phyloP scores from a whole-genome alignment of 1,140 invertebrate species.

The Drosophila grimshawi region DNA sequence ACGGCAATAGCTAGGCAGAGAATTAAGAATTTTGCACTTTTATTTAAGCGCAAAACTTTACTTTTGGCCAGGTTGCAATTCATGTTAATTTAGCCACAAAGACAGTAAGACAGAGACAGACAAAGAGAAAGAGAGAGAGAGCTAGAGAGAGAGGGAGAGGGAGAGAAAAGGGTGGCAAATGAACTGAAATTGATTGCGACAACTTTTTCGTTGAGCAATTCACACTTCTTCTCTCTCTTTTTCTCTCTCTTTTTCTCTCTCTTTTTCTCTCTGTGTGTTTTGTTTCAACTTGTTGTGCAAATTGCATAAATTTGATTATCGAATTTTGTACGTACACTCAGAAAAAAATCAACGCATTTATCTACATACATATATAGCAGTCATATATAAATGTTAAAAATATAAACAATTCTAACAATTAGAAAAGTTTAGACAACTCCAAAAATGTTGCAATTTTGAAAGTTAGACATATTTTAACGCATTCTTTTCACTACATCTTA shows the following conservation, averaged over 20 bases:
- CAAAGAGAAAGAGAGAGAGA: neutral
- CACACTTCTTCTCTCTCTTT: neutral
- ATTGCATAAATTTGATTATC: constrained; percentile 77
- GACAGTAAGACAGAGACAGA: neutral
- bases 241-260: neutral
- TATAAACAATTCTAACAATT: too few relatives aligned
- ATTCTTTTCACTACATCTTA: too few relatives aligned
- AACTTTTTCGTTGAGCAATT: constrained; percentile 59
- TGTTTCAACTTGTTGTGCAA: constrained; percentile 63
- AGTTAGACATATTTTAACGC: too few relatives aligned
- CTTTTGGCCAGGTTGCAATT: constrained; percentile 70
- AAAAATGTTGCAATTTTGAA: too few relatives aligned
- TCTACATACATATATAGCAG: too few relatives aligned
- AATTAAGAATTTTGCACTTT: constrained; percentile 74
- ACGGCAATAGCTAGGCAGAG: constrained; percentile 24
- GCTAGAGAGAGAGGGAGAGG: constrained; percentile 6
- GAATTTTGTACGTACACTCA: constrained; percentile 29
- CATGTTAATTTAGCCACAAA: constrained; percentile 62
- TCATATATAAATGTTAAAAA: too few relatives aligned
- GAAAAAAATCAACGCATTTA: too few relatives aligned
- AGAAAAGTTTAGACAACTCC: too few relatives aligned
- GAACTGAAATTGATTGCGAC: constrained; percentile 75
- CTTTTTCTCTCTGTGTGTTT: constrained; percentile 39
- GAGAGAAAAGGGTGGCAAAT: constrained; percentile 34
- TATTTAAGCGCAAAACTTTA: constrained; percentile 78